These are phyloP conservation scores for Porites rus DNA, from an alignment of 92 coral and sea anemone species.

Conservation along the genomic window DNA sequence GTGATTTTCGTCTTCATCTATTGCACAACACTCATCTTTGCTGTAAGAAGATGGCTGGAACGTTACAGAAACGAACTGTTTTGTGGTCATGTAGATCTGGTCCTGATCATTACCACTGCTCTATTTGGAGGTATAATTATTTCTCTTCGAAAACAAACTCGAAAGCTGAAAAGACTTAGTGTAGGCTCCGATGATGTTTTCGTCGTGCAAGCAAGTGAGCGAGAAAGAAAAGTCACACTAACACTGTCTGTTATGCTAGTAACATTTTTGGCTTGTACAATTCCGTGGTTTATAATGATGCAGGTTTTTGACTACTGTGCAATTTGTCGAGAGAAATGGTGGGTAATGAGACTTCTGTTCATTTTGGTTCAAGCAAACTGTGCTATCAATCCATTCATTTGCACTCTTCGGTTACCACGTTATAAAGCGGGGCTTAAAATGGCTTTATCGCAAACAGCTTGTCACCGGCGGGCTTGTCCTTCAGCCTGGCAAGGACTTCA, in stretches of 20 bases:
- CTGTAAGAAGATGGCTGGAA: slow-evolving; percentile 49
- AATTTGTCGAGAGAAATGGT: slow-evolving; percentile 54
- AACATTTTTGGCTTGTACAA: slow-evolving; percentile 64
- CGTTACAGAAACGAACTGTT: slow-evolving; percentile 62
- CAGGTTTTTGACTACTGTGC: slow-evolving; percentile 67
- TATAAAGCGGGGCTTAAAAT: slow-evolving; percentile 61
- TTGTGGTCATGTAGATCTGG: slow-evolving; percentile 74
- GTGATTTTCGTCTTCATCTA: slow-evolving; percentile 56
- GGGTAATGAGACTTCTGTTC: slow-evolving; percentile 67
- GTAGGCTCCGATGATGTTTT: slow-evolving; percentile 18
- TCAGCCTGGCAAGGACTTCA: not conserved
- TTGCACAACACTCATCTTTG: slow-evolving; percentile 52
- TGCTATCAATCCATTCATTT: slow-evolving; percentile 78
- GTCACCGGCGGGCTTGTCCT: slow-evolving; percentile 1
- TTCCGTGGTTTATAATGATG: slow-evolving; percentile 85
- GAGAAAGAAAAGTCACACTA: slow-evolving; percentile 73
- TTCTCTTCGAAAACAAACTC: slow-evolving; percentile 61
- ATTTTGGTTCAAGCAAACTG: slow-evolving; percentile 80
- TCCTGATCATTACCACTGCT: slow-evolving; percentile 42
- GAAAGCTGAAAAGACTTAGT: slow-evolving; percentile 46
- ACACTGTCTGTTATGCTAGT: slow-evolving; percentile 64
- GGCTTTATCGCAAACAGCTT: not conserved
- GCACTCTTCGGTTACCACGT: slow-evolving; percentile 73
- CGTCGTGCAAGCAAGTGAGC: slow-evolving; percentile 30
- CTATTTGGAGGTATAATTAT: slow-evolving; percentile 61